Evolutionary conservation across 2,888 invertebrate genomes (phyloP).

Genomic region (Cordylochernes scorpioides): DNA sequence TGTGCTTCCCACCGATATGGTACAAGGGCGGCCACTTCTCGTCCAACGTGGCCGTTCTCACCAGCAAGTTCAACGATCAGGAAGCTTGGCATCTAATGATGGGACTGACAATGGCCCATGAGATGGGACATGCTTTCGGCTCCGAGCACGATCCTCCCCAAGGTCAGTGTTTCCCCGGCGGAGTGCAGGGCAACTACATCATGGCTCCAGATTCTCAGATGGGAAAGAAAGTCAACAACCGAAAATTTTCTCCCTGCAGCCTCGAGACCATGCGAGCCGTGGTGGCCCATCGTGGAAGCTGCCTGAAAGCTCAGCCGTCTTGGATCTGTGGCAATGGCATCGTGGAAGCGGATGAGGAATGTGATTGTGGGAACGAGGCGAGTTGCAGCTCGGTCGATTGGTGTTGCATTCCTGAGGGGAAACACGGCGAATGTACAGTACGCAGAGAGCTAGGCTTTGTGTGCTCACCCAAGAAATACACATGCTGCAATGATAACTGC

Average conservation of each 20-base stretch:
- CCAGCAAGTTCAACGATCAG: not conserved
- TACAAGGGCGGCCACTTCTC: too few relatives aligned
- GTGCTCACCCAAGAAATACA: too few relatives aligned
- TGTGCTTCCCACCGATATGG: not conserved
- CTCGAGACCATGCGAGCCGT: too few relatives aligned
- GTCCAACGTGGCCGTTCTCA: not conserved
- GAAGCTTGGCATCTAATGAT: not conserved
- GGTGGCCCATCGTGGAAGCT: too few relatives aligned
- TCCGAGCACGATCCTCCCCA: conserved; percentile 3
- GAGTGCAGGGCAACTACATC: too few relatives aligned
- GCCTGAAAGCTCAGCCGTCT: too few relatives aligned
- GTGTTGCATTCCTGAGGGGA: not conserved
- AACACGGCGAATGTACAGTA: not conserved
- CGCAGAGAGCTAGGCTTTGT: too few relatives aligned
- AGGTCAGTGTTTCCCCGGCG: too few relatives aligned
- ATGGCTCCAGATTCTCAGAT: too few relatives aligned
- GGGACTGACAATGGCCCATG: conserved; percentile 2
- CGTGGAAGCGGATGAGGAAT: not conserved
- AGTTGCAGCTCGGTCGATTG: not conserved
- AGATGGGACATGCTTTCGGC: conserved; percentile 6
- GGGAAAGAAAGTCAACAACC: too few relatives aligned
- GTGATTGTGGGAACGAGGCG: not conserved
- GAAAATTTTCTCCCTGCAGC: too few relatives aligned
- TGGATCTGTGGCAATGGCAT: not conserved
- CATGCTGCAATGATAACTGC: too few relatives aligned